Evolutionary conservation across 2,888 invertebrate genomes (phyloP), one percentile per base, ranked within the genome.

Genomic region (Cremastinae sp.): DNA sequence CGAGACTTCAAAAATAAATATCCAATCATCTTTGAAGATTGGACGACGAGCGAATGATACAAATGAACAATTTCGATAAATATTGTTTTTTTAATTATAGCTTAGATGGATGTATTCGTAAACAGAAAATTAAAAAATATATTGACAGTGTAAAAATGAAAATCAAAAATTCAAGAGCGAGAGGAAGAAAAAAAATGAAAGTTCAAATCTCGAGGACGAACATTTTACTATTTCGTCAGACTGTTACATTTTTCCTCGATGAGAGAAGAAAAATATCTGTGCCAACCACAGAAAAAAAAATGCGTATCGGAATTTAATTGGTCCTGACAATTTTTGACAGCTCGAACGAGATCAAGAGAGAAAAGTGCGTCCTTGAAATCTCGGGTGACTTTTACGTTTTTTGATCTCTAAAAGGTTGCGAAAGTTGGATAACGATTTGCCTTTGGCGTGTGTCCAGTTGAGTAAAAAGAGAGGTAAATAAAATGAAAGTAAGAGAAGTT

Each of bases 121-220:
- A 28, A 28, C n/a, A n/a, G n/a, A 28, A 28, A 28, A 28, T 28
- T 28, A 28, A 28, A 28, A 28, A 28, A 61, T 47, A 7, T 14
- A 16, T 45, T 45, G 12, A 5, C 9, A 16, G 41, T 56, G 37
- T 20, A 12, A 8, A 2, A 22, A 9, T n/a, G 28, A 28, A 28
- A 28, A 51, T 18, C 43, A 49, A 41, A 37, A 55, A 41, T 66
- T 49, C 65, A 55, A 66, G 55, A 47, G 61, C 35, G 41, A 58
- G 53, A 41, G 53, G 55, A 53, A 49, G 55, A 56, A 20, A 51
- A 47, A 61, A 75, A 75, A 75, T 71, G 75, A 75, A 75, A 75
- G 75, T 71, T 62, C 37, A 61, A 41, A 51, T 61, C 71, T 66
- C 75, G 66, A 14, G 66, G 62, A 62, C 66, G 43, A 20, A 47